Base-by-base conservation (phyloP, 2,113 vertebrate genomes). In the Rousettus leschenaultii region DNA sequence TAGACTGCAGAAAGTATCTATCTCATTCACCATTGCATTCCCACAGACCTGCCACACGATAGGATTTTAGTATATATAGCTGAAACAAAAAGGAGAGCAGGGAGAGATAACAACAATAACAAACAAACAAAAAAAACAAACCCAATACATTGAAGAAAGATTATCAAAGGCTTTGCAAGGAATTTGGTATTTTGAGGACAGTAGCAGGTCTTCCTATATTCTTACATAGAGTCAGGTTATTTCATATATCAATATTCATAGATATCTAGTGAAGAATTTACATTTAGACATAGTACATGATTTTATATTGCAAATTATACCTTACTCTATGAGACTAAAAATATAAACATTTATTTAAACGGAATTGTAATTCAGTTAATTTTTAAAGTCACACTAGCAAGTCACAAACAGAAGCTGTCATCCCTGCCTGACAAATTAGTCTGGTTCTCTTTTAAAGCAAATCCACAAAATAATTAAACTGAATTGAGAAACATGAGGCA, bases 401-500 rank as follows among this genome's bases (percentile, higher is more conserved):
- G 55, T 73, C 48, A 68, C 10, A 66, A 80, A 51, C 91, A 88
- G 65, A 71, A 89, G 18, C 13, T 95, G 28, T 16, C 13, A 33
- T 75, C 48, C 43, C 43, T 35, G 12, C 11, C 80, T 35, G 66
- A 80, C 0, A 43, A 86, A 6, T n/a, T 16, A 78, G 74, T 78
- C 65, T n/a, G 0, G 85, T 53, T 94, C 53, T 65, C 66, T 89
- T 86, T 59, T 28, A 82, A 93, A 95, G 82, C 6, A 86, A 40
- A 78, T 91, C 68, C 19, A 33, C 12, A 65, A 70, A 70, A 97
- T 96, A 65, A 83, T 96, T 92, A 86, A 95, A 80, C n/a, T 73
- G 43, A 4, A 73, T 97, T 98, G 92, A 70, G 95, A 91, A 98
- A 98, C 83, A 80, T 63, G 89, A 70, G 40, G 75, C 45, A 79